phyloP scores from a whole-genome alignment of 1,140 invertebrate species.

The Lasioglossum albipes region DNA sequence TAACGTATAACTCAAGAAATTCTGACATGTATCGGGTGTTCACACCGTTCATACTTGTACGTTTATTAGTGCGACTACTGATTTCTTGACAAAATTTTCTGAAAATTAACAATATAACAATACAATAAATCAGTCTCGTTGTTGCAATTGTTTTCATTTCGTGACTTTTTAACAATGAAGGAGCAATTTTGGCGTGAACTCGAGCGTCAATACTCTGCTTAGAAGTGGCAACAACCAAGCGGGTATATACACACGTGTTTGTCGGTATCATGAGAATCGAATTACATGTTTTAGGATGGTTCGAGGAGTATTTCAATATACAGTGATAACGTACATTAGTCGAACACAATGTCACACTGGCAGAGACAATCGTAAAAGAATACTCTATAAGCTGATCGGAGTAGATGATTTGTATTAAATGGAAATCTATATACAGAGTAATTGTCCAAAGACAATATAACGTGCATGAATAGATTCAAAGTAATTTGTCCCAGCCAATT shows the following conservation, averaged over 20 bases:
- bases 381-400: slow-evolving; percentile 1
- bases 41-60: slow-evolving; percentile 13
- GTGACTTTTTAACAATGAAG: neutral
- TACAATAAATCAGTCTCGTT: slow-evolving; percentile 14
- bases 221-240: slow-evolving; percentile 17
- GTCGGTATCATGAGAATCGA: neutral
- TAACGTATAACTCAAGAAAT: slow-evolving; percentile 17
- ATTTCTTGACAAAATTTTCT: slow-evolving; percentile 21
- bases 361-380: slow-evolving; percentile 52
- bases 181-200: neutral
- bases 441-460: neutral
- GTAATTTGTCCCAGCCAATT: slow-evolving; percentile 27
- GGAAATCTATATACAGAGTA: neutral
- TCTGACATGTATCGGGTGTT: slow-evolving; percentile 24
- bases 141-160: slow-evolving; percentile 28
- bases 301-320: neutral
- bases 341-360: slow-evolving; percentile 40
- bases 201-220: slow-evolving; percentile 29
- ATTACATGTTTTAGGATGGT: neutral
- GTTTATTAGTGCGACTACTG: slow-evolving; percentile 27
- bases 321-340: neutral
- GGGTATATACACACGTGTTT: neutral
- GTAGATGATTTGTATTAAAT: neutral
- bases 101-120: slow-evolving; percentile 9
- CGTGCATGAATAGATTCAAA: neutral